These are phyloP conservation scores for Rhyacophila evoluta DNA, from an alignment of 2,888 invertebrate species.

Conservation along the genomic window DNA sequence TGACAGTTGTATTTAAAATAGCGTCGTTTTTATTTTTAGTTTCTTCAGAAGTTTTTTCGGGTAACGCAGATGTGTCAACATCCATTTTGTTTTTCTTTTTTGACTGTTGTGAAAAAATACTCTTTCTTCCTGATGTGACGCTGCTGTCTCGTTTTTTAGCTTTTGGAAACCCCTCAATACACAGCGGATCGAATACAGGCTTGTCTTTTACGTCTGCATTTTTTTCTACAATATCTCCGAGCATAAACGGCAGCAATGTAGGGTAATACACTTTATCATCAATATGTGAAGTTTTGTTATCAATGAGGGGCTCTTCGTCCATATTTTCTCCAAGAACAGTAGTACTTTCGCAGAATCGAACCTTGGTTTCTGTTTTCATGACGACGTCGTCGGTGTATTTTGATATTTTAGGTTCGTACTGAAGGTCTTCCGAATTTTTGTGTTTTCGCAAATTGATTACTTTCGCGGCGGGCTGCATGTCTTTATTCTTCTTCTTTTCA, in stretches of 20 bases:
- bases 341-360: constrained; percentile 30
- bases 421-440: constrained; percentile 54
- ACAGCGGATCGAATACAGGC: constrained; percentile 9
- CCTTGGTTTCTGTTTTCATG: constrained; percentile 56
- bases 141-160: constrained; percentile 55
- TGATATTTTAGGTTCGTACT: constrained; percentile 60
- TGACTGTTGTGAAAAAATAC: constrained; percentile 68
- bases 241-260: constrained; percentile 63
- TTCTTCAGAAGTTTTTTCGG: background rate
- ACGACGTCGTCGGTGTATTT: constrained; percentile 66
- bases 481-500: constrained; percentile 68
- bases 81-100: constrained; percentile 60
- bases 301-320: constrained; percentile 63
- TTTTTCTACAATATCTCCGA: constrained; percentile 73
- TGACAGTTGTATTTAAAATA: constrained; percentile 60
- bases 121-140: constrained; percentile 60
- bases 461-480: constrained; percentile 74
- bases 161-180: constrained; percentile 27
- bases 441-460: constrained; percentile 63
- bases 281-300: constrained; percentile 62
- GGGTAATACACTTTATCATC: constrained; percentile 67
- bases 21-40: background rate
- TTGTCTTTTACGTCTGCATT: constrained; percentile 55
- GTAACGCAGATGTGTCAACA: constrained; percentile 57
- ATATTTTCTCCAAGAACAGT: constrained; percentile 28